Percentiles rank a stretch among this genome's conserved stretches.
Evolutionary conservation across 2,113 vertebrate genomes (phyloP).

Genomic region (Rhinolophus ferrumequinum): DNA sequence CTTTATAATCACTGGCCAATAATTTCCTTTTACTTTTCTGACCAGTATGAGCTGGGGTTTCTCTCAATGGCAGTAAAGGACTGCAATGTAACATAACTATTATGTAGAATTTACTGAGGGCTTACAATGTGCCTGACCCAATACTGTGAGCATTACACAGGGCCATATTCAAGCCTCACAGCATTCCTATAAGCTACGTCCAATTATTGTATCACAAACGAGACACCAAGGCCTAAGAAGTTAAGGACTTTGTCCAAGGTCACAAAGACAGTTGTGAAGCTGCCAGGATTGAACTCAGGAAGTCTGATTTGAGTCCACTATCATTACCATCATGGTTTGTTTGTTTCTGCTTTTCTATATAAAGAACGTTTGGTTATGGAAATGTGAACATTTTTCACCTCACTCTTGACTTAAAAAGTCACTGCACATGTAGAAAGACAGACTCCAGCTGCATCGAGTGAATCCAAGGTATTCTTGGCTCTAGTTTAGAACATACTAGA

Average conservation of each 20-base stretch:
- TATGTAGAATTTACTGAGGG: not conserved
- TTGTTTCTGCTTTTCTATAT: not conserved
- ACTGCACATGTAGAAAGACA: conserved; percentile 13
- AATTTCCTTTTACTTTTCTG: conserved; percentile 17
- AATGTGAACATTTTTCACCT: not conserved
- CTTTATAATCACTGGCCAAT: not conserved
- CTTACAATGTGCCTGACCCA: not conserved
- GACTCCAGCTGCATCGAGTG: not conserved
- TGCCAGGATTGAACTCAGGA: not conserved
- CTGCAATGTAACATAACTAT: not conserved
- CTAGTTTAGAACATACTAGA: not conserved
- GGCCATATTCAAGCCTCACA: not conserved
- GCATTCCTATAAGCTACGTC: not conserved
- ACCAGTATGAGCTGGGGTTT: not conserved
- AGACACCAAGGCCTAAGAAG: not conserved
- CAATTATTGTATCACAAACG: not conserved
- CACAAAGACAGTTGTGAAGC: not conserved
- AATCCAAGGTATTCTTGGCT: not conserved
- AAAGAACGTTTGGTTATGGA: conserved; percentile 2
- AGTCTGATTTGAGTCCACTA: not conserved
- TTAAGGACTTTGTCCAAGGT: conserved; percentile 11
- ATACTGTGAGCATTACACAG: not conserved
- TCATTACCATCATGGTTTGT: not conserved
- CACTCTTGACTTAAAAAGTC: not conserved
- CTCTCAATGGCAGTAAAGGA: not conserved